Evolutionary conservation across 2,113 vertebrate species (phyloP), one percentile per base, ranked within the genome.

Genomic region (Bufo bufo): DNA sequence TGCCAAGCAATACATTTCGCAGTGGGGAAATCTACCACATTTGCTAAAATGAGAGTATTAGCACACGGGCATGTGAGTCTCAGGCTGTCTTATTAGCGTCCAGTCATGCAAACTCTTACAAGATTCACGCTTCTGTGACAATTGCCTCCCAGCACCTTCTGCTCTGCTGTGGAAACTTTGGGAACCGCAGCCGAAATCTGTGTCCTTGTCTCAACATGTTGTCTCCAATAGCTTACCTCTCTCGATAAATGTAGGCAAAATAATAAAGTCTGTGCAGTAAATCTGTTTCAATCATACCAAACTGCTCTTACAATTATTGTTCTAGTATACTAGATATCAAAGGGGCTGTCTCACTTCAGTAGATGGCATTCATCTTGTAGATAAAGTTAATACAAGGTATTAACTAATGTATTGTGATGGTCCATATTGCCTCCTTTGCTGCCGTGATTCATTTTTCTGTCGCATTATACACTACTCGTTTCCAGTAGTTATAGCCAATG

Each of bases 181-280:
- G 77, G 61, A 84, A 81, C 11, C 72, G 49, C 61, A 77, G n/a
- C 17, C 4, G 49, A 66, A 86, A 86, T 71, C 59, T 83, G 58
- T 66, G 63, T 17, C 49, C 77, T 74, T 52, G 85, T 75, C 65
- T 66, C 65, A 86, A 87, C 83, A 86, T 86, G 88, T 69, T 20
- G 63, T 20, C 45, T 63, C 63, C 84, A 69, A 54, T 50, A 65
- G 66, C 16, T 59, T 71, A 77, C 54, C 13, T 66, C 23, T 33
- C 9, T 33, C 33, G 33, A 33, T 33, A 77, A 65, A 47, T 59
- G 16, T 43, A 71, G 9, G 14, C 69, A 49, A 78, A 50, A 66
- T 69, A 23, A 66, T 8, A 19, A 82, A 13, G 12, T 45, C 1
- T 47, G 45, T 47, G 11, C 52, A 9, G 77, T 80, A 45, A 33